Percentiles rank a stretch among this genome's conserved stretches.
These are phyloP conservation scores for Patella vulgata DNA, from an alignment of 1,140 invertebrate species.

Conservation along the genomic window DNA sequence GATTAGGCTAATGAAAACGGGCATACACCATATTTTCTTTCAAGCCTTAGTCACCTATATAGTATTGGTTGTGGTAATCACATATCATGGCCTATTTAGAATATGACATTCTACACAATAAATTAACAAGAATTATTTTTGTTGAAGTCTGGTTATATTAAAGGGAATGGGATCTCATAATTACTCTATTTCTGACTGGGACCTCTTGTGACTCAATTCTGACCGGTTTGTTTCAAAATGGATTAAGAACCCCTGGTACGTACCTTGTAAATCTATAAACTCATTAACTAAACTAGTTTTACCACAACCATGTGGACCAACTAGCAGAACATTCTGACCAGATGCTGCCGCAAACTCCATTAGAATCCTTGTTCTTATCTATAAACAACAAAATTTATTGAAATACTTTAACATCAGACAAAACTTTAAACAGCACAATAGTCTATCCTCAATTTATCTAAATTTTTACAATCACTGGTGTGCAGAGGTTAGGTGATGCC, in stretches of 20 bases:
- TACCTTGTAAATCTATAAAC: slow-evolving; percentile 61
- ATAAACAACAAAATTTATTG: not conserved
- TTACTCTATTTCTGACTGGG: too few species aligned
- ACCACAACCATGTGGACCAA: slow-evolving; percentile 66
- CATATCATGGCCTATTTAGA: too few species aligned
- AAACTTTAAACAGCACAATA: not conserved
- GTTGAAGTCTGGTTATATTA: too few species aligned
- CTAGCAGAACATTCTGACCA: slow-evolving; percentile 64
- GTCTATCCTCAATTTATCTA: not conserved
- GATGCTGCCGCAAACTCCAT: slow-evolving; percentile 64
- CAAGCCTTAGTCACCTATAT: not conserved
- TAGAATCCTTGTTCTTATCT: slow-evolving; percentile 62
- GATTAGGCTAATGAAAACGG: too few species aligned
- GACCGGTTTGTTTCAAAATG: too few species aligned
- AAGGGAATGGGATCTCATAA: too few species aligned
- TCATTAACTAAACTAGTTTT: slow-evolving; percentile 66
- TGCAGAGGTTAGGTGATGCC: too few species aligned
- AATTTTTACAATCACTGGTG: not conserved
- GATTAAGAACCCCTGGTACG: too few species aligned
- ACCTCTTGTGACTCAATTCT: too few species aligned
- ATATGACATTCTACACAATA: too few species aligned
- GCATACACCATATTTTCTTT: not conserved
- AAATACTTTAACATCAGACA: not conserved
- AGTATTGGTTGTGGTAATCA: not conserved
- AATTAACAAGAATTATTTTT: too few species aligned